Evolutionary conservation across 2,113 vertebrate genomes (phyloP).

Genomic region (Coryphaenoides rupestris): DNA sequence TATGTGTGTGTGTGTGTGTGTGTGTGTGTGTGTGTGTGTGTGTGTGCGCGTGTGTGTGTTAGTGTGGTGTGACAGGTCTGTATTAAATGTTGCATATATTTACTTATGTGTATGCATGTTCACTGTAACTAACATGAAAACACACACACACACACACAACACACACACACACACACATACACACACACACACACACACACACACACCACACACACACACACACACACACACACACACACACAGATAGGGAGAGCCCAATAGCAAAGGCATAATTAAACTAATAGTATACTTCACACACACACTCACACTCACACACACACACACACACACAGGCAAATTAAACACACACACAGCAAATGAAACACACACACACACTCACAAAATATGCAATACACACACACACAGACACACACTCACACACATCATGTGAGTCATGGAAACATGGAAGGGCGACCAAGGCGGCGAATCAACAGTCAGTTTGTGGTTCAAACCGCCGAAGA

Average conservation of each 20-base stretch:
- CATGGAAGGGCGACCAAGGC: slow-evolving; percentile 32
- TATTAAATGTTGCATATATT: neutral
- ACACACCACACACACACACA: too few species aligned
- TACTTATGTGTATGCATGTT: neutral
- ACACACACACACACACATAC: too few species aligned
- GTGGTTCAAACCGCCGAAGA: slow-evolving; percentile 32
- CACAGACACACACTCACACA: slow-evolving; percentile 15
- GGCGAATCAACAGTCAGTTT: slow-evolving; percentile 38
- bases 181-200: too few species aligned
- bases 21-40: slow-evolving; percentile 30
- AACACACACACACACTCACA: neutral
- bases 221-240: too few species aligned
- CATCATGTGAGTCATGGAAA: slow-evolving; percentile 39
- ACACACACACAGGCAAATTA: neutral
- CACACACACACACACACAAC: too few species aligned
- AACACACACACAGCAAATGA: neutral
- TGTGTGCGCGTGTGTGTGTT: slow-evolving; percentile 6
- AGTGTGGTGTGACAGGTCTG: neutral
- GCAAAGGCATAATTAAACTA: slow-evolving; percentile 26
- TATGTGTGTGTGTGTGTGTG: neutral
- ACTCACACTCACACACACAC: too few species aligned
- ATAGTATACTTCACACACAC: slow-evolving; percentile 25
- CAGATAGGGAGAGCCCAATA: neutral
- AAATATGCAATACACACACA: slow-evolving; percentile 2
- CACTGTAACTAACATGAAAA: too few species aligned